These are phyloP conservation scores for Lepus americanus DNA, from an alignment of 2,113 vertebrate species.

Conservation along the genomic window DNA sequence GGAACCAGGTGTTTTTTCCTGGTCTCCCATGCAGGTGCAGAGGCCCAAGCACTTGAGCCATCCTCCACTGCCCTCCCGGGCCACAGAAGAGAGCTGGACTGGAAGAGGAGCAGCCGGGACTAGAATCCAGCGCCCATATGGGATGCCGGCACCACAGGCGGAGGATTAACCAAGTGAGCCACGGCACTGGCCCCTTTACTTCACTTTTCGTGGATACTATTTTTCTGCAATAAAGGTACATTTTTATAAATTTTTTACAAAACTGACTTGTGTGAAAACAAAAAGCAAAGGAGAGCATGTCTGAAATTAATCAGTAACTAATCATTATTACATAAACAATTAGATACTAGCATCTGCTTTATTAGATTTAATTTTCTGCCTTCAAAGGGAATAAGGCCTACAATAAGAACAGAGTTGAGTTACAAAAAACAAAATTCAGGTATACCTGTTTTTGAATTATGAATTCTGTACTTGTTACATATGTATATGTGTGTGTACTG, in stretches of 20 bases:
- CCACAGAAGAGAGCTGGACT: no score
- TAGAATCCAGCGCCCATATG: no score
- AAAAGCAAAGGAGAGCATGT: not conserved
- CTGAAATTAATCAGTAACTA: not conserved
- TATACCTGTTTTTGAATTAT: not conserved
- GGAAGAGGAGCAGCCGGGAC: no score
- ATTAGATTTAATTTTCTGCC: constrained; percentile 37
- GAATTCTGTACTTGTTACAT: not conserved
- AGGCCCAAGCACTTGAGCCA: no score
- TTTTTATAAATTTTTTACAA: constrained; percentile 26
- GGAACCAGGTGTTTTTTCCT: no score
- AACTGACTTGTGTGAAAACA: not conserved
- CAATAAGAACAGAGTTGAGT: not conserved
- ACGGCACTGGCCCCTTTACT: no score
- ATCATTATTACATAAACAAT: constrained; percentile 48
- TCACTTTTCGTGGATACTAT: not conserved
- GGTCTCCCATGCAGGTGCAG: no score
- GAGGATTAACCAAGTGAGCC: no score
- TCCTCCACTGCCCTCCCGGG: no score
- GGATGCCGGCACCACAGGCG: no score
- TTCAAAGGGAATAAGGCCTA: not conserved
- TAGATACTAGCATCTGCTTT: constrained; percentile 35
- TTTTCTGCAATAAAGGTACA: constrained; percentile 39
- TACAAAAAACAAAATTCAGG: constrained; percentile 14
- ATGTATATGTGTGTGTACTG: not conserved